phyloP scores from a whole-genome alignment of 2,888 invertebrate species.

The Leptinotarsa tumamoca region DNA sequence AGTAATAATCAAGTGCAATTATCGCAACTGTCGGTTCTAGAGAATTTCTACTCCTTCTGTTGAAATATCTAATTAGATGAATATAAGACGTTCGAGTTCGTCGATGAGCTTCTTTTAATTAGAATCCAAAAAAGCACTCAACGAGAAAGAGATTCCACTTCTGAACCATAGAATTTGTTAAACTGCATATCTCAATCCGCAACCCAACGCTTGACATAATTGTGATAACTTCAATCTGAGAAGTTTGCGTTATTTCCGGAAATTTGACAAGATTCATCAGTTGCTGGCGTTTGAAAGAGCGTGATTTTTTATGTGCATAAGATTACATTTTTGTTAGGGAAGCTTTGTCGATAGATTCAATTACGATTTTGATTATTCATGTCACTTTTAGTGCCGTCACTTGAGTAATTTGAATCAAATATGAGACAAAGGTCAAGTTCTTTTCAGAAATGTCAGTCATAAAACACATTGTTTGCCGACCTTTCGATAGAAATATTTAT shows the following conservation, averaged over 20 bases:
- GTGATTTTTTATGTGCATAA: neutral
- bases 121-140: neutral
- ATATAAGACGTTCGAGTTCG: neutral
- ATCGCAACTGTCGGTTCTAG: neutral
- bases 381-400: too few species aligned
- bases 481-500: too few species aligned
- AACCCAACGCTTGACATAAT: neutral
- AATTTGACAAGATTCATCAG: neutral
- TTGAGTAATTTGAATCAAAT: too few species aligned
- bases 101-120: neutral
- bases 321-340: neutral
- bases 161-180: neutral
- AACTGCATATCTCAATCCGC: neutral
- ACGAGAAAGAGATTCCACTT: neutral
- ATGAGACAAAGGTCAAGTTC: too few species aligned
- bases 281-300: neutral
- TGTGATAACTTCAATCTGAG: neutral
- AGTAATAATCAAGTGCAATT: too few species aligned
- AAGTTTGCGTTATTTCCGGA: neutral
- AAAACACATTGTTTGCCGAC: too few species aligned
- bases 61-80: neutral
- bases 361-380: too few species aligned
- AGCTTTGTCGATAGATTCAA: neutral
- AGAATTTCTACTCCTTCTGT: neutral
- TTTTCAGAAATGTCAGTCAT: too few species aligned